phyloP scores from a whole-genome alignment of 2,888 invertebrate species.

The Xestia rhomboidea region DNA sequence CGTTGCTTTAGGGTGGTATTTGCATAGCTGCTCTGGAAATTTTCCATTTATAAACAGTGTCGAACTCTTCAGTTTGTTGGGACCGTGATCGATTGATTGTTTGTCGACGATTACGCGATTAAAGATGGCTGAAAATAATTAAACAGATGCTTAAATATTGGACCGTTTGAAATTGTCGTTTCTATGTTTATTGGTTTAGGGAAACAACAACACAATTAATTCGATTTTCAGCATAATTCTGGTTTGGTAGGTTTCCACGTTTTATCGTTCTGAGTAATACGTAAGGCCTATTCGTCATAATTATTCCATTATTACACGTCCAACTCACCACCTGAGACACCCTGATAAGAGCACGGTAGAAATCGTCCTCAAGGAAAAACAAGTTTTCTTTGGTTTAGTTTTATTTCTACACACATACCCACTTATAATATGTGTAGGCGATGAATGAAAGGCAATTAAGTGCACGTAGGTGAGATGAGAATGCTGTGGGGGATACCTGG shows the following conservation, averaged over 20 bases:
- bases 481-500: neutral
- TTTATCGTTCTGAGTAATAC: slow-evolving; percentile 16
- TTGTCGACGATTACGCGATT: slow-evolving; percentile 19
- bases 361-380: neutral
- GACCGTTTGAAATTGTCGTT: slow-evolving; percentile 13
- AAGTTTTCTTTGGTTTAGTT: neutral
- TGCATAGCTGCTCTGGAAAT: neutral
- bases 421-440: neutral
- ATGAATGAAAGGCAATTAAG: neutral
- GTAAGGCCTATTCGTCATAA: slow-evolving; percentile 34
- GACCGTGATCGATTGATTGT: slow-evolving; percentile 18
- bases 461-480: neutral
- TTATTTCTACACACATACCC: neutral
- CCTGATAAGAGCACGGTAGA: slow-evolving; percentile 18
- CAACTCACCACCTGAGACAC: slow-evolving; percentile 53
- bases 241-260: neutral
- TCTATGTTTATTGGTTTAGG: neutral
- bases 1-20: slow-evolving; percentile 1
- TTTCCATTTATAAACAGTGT: slow-evolving; percentile 14
- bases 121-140: slow-evolving; percentile 11
- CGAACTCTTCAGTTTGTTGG: neutral
- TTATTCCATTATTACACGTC: slow-evolving; percentile 45
- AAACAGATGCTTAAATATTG: slow-evolving; percentile 27
- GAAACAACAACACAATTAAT: neutral
- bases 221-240: neutral